Evolutionary conservation across 1,140 invertebrate genomes (phyloP).

Genomic region (Teleopsis dalmanni): DNA sequence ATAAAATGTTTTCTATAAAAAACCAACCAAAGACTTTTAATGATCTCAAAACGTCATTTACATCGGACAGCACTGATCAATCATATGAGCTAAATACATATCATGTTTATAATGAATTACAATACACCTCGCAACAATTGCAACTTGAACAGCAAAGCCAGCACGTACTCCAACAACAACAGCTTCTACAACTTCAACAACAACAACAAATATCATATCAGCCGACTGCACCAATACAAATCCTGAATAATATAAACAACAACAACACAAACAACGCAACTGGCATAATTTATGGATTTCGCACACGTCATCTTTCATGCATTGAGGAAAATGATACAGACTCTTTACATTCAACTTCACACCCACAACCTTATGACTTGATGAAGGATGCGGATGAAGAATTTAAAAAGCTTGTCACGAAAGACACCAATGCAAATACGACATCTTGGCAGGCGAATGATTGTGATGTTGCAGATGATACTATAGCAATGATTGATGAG

Average conservation of each 20-base stretch:
- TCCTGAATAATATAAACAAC: no score
- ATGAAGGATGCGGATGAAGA: slow-evolving; percentile 39
- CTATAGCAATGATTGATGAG: slow-evolving; percentile 39
- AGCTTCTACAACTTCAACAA: neutral
- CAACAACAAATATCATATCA: slow-evolving; percentile 10
- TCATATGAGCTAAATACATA: slow-evolving; percentile 10
- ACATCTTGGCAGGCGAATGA: neutral
- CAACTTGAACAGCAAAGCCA: slow-evolving; percentile 7
- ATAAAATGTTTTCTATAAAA: neutral
- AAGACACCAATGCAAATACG: neutral
- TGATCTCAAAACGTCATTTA: slow-evolving; percentile 13
- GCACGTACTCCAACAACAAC: neutral
- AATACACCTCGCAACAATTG: slow-evolving; percentile 17
- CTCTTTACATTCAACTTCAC: slow-evolving; percentile 32
- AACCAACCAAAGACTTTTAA: neutral
- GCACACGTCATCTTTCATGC: slow-evolving; percentile 39
- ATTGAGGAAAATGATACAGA: slow-evolving; percentile 43
- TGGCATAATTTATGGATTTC: slow-evolving; percentile 38
- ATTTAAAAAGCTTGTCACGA: slow-evolving; percentile 27
- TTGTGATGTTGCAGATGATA: slow-evolving; percentile 12
- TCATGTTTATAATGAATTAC: slow-evolving; percentile 14
- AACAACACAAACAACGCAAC: slow-evolving; percentile 24
- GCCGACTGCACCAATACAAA: slow-evolving; percentile 16
- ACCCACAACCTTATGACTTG: slow-evolving; percentile 34
- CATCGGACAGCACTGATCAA: slow-evolving; percentile 7